phyloP scores from a whole-genome alignment of 2,113 vertebrate genomes.

The Zosterops lateralis region DNA sequence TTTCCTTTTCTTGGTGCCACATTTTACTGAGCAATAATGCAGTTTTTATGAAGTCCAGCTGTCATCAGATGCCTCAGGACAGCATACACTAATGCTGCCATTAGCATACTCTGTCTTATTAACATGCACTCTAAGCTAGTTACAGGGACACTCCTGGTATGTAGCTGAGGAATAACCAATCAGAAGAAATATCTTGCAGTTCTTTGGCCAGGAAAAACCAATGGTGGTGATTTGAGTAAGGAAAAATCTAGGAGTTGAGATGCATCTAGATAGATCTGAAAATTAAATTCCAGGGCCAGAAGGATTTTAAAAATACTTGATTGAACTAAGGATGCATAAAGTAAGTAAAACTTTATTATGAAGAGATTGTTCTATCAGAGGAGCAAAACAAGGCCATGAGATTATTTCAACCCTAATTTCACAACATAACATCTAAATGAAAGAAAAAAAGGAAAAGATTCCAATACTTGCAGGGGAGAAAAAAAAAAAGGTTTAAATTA shows the following conservation, averaged over 20 bases:
- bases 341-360: neutral
- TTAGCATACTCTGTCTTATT: neutral
- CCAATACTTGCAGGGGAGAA: neutral
- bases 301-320: neutral
- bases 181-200: neutral
- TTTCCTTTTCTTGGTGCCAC: neutral
- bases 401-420: neutral
- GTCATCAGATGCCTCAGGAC: conserved; percentile 2
- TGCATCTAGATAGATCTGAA: neutral
- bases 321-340: neutral
- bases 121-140: neutral
- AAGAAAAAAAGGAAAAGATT: neutral
- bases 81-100: neutral
- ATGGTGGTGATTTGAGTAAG: neutral
- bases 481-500: neutral
- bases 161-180: neutral
- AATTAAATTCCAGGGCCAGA: neutral
- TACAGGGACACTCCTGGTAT: neutral
- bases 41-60: neutral
- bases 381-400: neutral
- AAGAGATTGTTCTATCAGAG: neutral
- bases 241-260: neutral
- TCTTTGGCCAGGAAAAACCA: conserved; percentile 5
- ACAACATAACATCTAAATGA: neutral
- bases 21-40: neutral